Evolutionary conservation across 2,797 vertebrate species (phyloP).

Genomic region (Orientallactaga sibirica): DNA sequence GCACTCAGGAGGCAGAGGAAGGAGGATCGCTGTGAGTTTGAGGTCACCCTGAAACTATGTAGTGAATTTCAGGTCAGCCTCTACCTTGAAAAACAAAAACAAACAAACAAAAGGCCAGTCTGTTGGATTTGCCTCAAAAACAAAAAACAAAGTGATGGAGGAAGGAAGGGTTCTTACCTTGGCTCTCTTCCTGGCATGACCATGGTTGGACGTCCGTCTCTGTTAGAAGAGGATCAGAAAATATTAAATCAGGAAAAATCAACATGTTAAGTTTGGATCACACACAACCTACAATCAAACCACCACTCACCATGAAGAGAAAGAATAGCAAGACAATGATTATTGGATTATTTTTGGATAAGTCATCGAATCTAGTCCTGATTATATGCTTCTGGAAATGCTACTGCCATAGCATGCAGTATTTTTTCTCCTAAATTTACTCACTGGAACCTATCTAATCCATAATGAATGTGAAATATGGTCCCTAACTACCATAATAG

Average conservation of each 20-base stretch:
- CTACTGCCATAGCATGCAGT: background rate
- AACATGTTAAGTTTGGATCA: constrained; percentile 24
- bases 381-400: constrained; percentile 35
- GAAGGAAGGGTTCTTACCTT: constrained; percentile 91
- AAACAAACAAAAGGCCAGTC: too few species aligned
- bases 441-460: constrained; percentile 3
- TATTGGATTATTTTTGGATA: constrained; percentile 46
- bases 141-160: background rate
- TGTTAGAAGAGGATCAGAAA: constrained; percentile 84
- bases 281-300: constrained; percentile 22
- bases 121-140: too few species aligned
- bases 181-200: constrained; percentile 97
- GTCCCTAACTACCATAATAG: background rate
- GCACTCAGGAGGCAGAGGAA: too few species aligned
- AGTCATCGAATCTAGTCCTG: constrained; percentile 14
- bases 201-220: constrained; percentile 95
- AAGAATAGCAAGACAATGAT: background rate
- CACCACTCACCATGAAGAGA: constrained; percentile 37
- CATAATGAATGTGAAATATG: constrained; percentile 10
- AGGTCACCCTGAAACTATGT: too few species aligned
- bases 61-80: too few species aligned
- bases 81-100: too few species aligned
- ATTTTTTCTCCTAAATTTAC: background rate
- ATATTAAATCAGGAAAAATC: constrained; percentile 63
- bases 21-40: too few species aligned